Evolutionary conservation across 2,113 vertebrate genomes (phyloP), one percentile per base, ranked within the genome.

Genomic region (Ginglymostoma cirratum): DNA sequence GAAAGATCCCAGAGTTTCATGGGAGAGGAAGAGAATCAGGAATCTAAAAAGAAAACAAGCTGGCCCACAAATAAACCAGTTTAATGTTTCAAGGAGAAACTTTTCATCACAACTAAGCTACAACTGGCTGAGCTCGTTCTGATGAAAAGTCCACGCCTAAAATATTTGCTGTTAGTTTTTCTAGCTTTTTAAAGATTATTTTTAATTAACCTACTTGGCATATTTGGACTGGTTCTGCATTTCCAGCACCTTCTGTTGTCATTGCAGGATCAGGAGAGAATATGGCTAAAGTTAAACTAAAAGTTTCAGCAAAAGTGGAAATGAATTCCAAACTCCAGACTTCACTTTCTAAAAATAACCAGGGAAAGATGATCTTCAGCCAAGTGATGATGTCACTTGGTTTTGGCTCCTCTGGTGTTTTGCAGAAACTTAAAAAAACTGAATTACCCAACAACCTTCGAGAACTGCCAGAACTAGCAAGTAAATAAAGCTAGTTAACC

Each of bases 281-380:
- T 70, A 34, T 24, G 38, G 27, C 30, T 95, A 95, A 3, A 17
- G 4, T 95, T 72, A 27, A 72, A 52, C 42, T 30, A 70, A 70
- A 42, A 30, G 17, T 48, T 12, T 72, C 69, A 42, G 24, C 45
- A 72, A 48, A 95, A 95, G 45, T 42, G 67, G 42, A 76, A 34
- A 45, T 95, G 23, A 95, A 95, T 70, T 15, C 10, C 6, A 61
- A 72, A 69, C 67, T 42, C 15, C 93, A 72, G 93, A 34, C 52
- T 95, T 30, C 69, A 72, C 42, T 76, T 95, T 72, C 94, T 95
- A 95, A 95, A 95, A 95, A 95, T 95, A 95, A 95, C 17, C 42
- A 2, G 12, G 42, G 27, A 23, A 95, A 72, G 72, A 52, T 27
- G 72, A 27, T 52, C 94, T 21, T 24, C 45, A 15, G 94, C 94